These are phyloP conservation scores for Capra hircus DNA, from an alignment of 2,113 vertebrate genomes.

Conservation along the genomic window DNA sequence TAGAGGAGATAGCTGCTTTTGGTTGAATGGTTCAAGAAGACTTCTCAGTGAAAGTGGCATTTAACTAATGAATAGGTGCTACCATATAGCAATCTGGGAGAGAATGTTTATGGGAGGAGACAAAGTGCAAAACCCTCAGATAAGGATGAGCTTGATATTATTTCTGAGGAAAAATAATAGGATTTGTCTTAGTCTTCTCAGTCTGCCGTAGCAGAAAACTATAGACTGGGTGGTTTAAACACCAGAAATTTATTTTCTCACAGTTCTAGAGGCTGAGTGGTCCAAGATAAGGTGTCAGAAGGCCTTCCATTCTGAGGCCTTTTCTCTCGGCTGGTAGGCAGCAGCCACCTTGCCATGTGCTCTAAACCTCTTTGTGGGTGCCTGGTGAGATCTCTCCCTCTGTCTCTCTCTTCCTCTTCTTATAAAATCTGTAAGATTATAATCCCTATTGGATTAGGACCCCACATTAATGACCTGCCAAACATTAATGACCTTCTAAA, in stretches of 20 bases:
- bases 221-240: not conserved
- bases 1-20: not conserved
- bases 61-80: not conserved
- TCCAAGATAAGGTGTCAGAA: not conserved
- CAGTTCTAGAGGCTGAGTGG: not conserved
- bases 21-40: not conserved
- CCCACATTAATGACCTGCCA: not conserved
- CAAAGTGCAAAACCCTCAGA: not conserved
- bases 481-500: not conserved
- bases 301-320: not conserved
- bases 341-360: not conserved
- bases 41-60: not conserved
- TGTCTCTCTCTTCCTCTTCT: not conserved
- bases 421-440: not conserved
- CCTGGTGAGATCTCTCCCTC: not conserved
- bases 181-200: not conserved
- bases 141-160: not conserved
- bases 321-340: not conserved
- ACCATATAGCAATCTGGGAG: not conserved
- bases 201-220: not conserved
- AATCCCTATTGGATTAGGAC: not conserved
- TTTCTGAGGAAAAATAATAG: not conserved
- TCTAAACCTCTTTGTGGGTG: not conserved
- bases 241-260: not conserved
- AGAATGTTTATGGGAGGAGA: not conserved